Conservation (phyloP, 2,113 vertebrate genomes). For the Nicator chloris region DNA sequence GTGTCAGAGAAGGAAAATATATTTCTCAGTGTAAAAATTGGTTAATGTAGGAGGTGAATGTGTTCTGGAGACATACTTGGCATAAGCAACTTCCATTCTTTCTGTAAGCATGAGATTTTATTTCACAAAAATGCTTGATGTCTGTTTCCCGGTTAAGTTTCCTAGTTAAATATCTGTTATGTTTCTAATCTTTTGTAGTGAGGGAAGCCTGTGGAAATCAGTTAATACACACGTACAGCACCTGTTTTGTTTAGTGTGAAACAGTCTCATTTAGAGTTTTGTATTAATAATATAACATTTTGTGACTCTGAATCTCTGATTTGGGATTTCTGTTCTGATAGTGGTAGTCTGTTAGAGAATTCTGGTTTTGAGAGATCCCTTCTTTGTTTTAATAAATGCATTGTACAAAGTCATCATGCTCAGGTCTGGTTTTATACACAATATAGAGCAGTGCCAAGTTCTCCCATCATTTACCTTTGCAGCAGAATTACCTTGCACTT, state of each 20-base stretch:
- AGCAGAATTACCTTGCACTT: neutral
- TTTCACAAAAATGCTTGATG: neutral
- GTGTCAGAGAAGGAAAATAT: neutral
- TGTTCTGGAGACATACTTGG: neutral
- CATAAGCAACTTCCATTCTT: neutral
- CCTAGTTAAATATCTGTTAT: neutral
- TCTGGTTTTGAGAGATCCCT: neutral
- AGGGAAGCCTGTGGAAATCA: neutral
- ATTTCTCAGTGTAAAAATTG: neutral
- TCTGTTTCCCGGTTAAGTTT: neutral
- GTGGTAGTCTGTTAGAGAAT: neutral
- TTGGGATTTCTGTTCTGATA: neutral
- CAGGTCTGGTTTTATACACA: neutral
- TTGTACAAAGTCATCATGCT: neutral
- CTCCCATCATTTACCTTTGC: neutral
- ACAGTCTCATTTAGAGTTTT: neutral
- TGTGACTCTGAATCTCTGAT: neutral
- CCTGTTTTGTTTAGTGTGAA: neutral
- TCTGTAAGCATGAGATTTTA: neutral
- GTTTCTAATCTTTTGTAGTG: neutral
- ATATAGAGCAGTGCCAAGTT: neutral
- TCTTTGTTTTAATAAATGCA: neutral
- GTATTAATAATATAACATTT: neutral
- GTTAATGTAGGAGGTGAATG: neutral
- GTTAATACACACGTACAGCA: neutral